Base-by-base conservation (phyloP, 2,113 vertebrate genomes). In the Phylloscopus trochiloides region DNA sequence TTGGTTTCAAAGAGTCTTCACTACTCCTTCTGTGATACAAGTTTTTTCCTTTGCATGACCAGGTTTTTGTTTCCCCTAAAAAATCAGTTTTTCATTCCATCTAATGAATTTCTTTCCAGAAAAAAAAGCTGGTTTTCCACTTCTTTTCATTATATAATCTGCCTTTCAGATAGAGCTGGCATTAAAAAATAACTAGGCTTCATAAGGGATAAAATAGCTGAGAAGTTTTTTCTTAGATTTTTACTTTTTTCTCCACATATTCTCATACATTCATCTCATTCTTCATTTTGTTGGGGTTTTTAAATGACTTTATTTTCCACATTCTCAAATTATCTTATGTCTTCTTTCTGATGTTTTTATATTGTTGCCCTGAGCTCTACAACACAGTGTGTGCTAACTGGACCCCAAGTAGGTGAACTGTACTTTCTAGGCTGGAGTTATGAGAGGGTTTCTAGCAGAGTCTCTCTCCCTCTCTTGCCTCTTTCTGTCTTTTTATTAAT, bases 401-500 rank as follows among this genome's bases (percentile, higher is more conserved):
- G 51, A 66, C 55, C 22, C 48, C 43, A 74, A n/a, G 47, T 18
- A 92, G 16, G 51, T 80, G 71, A 70, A 88, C 45, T 70, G 51
- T 26, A 43, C 63, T 94, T 70, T 88, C 36, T 31, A 48, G 48
- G 50, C 7, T 82, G 54, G 42, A 94, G 74, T 83, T 94, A 70
- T 72, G 72, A 93, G 50, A 91, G 17, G 54, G 31, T 87, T 86
- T 92, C 58, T 85, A 73, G 10, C 62, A 50, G 29, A 88, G 54
- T 85, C 42, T 93, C 40, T 51, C 26, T 79, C 48, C 14, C 21
- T 75, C 40, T 79, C 31, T 66, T 21, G 10, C 50, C 43, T 48
- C 20, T 43, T 32, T 88, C 83, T 87, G 75, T 83, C 86, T 78
- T 61, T 88, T 94, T 97, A 93, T 90, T 72, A 96, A 90, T 77